These are phyloP conservation scores for Poecilia velifera DNA, from an alignment of 2,797 vertebrate genomes.

Conservation along the genomic window DNA sequence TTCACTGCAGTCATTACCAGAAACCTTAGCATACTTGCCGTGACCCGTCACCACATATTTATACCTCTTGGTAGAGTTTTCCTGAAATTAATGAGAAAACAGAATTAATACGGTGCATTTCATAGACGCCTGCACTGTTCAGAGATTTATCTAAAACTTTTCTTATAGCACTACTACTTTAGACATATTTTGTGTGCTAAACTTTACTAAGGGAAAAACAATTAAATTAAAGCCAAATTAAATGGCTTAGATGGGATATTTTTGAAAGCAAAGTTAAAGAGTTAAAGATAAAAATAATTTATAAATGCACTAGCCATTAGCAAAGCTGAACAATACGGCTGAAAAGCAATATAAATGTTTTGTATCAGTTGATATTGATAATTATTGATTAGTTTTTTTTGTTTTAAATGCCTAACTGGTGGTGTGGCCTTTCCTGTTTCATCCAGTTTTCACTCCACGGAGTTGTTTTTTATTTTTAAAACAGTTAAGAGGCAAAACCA, in stretches of 20 bases:
- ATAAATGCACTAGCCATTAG: neutral
- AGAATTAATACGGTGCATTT: neutral
- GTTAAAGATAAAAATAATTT: neutral
- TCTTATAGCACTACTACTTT: neutral
- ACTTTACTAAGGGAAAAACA: neutral
- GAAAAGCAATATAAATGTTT: no score
- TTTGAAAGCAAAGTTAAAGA: neutral
- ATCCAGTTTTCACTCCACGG: no score
- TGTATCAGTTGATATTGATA: no score
- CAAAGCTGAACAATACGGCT: no score
- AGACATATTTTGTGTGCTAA: neutral
- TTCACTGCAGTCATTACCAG: conserved; percentile 46
- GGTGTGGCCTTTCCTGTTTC: no score
- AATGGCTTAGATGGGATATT: neutral
- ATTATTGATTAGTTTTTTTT: no score
- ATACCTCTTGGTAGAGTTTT: conserved; percentile 80
- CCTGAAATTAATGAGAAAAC: conserved; percentile 63
- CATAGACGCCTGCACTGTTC: neutral
- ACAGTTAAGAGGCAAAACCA: no score
- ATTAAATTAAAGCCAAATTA: neutral
- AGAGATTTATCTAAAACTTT: neutral
- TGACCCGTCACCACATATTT: conserved; percentile 91
- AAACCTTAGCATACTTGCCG: conserved; percentile 93
- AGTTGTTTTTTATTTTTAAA: no score
- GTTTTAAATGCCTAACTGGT: no score